phyloP scores from a whole-genome alignment of 2,113 vertebrate species.

The Oryzias woworae region DNA sequence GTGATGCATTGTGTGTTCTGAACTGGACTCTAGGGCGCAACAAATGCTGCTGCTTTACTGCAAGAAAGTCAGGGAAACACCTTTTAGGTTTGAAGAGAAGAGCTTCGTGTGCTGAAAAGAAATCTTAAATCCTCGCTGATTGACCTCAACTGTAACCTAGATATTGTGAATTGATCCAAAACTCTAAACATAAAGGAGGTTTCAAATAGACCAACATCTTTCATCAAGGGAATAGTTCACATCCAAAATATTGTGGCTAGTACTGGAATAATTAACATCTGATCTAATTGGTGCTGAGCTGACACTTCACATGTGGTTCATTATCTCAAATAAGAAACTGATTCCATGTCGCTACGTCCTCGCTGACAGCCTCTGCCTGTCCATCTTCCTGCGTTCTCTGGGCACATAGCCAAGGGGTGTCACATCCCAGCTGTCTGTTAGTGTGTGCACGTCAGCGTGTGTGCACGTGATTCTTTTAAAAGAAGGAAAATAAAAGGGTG shows the following conservation, averaged over 20 bases:
- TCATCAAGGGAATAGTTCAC: slow-evolving; percentile 5
- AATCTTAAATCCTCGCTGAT: fast-evolving
- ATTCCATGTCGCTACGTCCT: slow-evolving; percentile 22
- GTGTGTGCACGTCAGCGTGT: neutral
- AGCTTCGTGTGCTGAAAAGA: neutral
- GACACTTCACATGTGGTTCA: slow-evolving; percentile 52
- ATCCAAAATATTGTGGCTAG: slow-evolving; percentile 37
- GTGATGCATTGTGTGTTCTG: too few relatives aligned
- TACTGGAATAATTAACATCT: slow-evolving; percentile 47
- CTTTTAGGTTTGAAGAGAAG: neutral
- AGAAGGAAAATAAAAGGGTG: slow-evolving; percentile 15
- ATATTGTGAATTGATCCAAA: too few relatives aligned
- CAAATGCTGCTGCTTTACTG: neutral
- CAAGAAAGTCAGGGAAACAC: neutral
- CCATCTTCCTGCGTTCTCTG: slow-evolving; percentile 32
- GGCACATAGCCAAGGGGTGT: slow-evolving; percentile 16
- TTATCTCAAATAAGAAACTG: slow-evolving; percentile 41
- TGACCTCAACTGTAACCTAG: too few relatives aligned
- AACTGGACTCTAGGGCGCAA: neutral
- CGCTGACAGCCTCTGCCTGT: slow-evolving; percentile 45
- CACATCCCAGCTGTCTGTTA: slow-evolving; percentile 26
- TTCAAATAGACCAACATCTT: neutral
- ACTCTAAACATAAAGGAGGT: neutral
- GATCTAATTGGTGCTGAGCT: slow-evolving; percentile 48
- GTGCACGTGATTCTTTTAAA: slow-evolving; percentile 1